A percentile compares a stretch with the other conserved stretches of the same genome.
phyloP scores from a whole-genome alignment of 2,797 vertebrate genomes.

The Melanogrammus aeglefinus region DNA sequence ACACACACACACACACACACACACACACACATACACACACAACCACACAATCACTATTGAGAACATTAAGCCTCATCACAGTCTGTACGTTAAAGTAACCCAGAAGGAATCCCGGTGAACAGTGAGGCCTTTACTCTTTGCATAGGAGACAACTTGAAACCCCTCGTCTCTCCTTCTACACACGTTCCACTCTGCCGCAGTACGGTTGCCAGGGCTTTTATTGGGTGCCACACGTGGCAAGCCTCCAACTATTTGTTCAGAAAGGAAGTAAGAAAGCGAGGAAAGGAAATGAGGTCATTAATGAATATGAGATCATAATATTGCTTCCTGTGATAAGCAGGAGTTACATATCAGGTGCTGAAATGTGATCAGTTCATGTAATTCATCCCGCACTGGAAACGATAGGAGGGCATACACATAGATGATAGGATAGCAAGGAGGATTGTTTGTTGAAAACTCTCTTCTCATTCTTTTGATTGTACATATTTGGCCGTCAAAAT shows the following conservation, averaged over 20 bases:
- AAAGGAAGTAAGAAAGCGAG: neutral
- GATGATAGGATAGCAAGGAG: neutral
- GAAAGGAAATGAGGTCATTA: neutral
- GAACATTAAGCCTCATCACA: too few species aligned
- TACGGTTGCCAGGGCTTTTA: neutral
- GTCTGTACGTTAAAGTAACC: constrained; percentile 2
- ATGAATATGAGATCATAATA: neutral
- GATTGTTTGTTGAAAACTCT: too few species aligned
- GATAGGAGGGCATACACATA: neutral
- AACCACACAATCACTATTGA: too few species aligned
- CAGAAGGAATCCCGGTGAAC: neutral
- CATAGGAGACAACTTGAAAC: constrained; percentile 9
- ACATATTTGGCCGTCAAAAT: too few species aligned
- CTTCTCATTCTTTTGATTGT: too few species aligned
- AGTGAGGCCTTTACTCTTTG: constrained; percentile 8
- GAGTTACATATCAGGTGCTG: neutral
- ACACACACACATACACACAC: too few species aligned
- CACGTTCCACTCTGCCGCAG: constrained; percentile 7
- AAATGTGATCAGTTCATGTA: too few species aligned
- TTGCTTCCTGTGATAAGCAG: neutral
- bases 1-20: too few species aligned
- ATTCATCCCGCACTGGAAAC: neutral
- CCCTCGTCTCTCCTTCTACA: constrained; percentile 25
- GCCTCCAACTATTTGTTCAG: constrained; percentile 21
- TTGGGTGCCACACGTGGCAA: constrained; percentile 18